Conservation (phyloP, 2,113 vertebrate species). For the Chrysemys picta region DNA sequence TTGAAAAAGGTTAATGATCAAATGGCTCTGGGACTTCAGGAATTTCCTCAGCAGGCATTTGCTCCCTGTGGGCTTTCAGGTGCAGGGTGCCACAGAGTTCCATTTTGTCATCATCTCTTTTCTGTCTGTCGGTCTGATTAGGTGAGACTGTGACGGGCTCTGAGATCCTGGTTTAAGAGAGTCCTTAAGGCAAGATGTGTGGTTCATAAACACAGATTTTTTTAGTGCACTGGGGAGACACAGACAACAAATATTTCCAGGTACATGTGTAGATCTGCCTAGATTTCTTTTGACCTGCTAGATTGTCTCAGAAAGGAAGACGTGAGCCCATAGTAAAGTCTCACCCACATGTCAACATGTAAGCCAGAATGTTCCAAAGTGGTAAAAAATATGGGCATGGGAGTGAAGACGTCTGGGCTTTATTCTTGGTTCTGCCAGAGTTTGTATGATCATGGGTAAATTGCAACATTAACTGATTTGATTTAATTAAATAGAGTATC, state of each 20-base stretch:
- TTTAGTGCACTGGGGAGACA: neutral
- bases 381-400: neutral
- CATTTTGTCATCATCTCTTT: neutral
- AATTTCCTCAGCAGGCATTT: neutral
- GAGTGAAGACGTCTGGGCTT: neutral
- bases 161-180: neutral
- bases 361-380: neutral
- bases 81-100: neutral
- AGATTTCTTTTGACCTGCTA: neutral
- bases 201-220: neutral
- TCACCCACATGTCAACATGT: neutral
- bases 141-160: neutral
- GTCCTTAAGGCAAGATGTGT: neutral
- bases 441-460: neutral
- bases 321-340: neutral
- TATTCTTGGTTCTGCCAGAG: neutral
- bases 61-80: neutral
- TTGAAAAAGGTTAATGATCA: neutral
- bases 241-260: neutral
- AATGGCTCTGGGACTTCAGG: accelerated
- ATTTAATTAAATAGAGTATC: neutral
- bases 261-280: neutral
- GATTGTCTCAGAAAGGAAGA: neutral
- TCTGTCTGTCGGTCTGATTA: neutral
- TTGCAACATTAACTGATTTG: neutral